Percentiles rank a stretch among this genome's conserved stretches.
Evolutionary conservation across 2,888 invertebrate genomes (phyloP).

Genomic region (Dolichopus griseipennis): DNA sequence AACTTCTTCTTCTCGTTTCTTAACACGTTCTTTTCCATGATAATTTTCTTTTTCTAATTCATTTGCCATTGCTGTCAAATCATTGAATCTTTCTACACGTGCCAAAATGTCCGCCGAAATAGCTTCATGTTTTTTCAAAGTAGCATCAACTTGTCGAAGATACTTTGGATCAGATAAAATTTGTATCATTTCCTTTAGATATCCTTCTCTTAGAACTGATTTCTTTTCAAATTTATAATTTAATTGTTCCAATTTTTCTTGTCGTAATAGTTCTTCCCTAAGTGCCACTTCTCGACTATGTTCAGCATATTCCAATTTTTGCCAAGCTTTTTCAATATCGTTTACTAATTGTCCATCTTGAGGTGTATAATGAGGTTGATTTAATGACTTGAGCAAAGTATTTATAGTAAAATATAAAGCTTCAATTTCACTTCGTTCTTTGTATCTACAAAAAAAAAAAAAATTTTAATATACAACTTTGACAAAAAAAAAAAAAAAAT

Average conservation of each 20-base stretch:
- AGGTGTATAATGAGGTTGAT: slow-evolving; percentile 77
- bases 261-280: slow-evolving; percentile 79
- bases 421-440: slow-evolving; percentile 94
- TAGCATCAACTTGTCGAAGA: slow-evolving; percentile 89
- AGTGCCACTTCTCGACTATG: slow-evolving; percentile 88
- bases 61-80: slow-evolving; percentile 85
- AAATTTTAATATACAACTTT: neutral
- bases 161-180: slow-evolving; percentile 87
- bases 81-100: slow-evolving; percentile 85
- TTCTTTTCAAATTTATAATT: slow-evolving; percentile 95
- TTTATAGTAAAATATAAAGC: slow-evolving; percentile 95
- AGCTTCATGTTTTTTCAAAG: slow-evolving; percentile 96
- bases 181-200: slow-evolving; percentile 95
- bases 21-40: slow-evolving; percentile 76
- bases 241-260: slow-evolving; percentile 87
- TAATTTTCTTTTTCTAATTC: slow-evolving; percentile 88
- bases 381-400: slow-evolving; percentile 87
- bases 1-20: slow-evolving; percentile 54
- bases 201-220: slow-evolving; percentile 87
- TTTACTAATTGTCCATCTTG: slow-evolving; percentile 86
- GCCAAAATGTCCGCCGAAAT: slow-evolving; percentile 95
- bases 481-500: neutral
- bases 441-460: slow-evolving; percentile 61
- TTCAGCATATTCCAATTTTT: slow-evolving; percentile 83
- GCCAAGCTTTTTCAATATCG: slow-evolving; percentile 94